Evolutionary conservation across 2,888 invertebrate species (phyloP), one percentile per base, ranked within the genome.

Genomic region (Caenorhabditis drosophilae): DNA sequence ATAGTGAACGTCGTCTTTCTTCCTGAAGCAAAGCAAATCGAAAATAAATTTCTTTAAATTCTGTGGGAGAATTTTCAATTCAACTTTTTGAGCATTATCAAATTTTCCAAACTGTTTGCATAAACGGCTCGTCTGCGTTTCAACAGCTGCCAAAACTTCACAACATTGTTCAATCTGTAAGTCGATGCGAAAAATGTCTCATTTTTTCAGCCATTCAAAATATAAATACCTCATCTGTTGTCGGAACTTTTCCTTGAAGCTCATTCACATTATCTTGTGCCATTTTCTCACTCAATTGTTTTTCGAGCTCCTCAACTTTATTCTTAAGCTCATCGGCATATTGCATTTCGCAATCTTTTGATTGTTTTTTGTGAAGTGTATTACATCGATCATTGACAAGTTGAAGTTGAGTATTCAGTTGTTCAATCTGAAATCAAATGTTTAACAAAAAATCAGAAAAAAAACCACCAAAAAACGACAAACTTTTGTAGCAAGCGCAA

Each of bases 401-500:
- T 20, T 72, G 64, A 35, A 83, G 66, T 55, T 82, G 82, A 25
- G 69, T 73, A 48, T 73, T 74, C 49, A 83, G 67, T 36, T 81
- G 70, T 49, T 83, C 82, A 15, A 81, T 75, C 74, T 75, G 51
- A 16, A 66, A 47, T 7, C 22, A 23, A 2, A 18, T 25, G 1
- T 12, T 41, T 11, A 15, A 4, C 25, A 4, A n/a, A n/a, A 11
- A 7, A 41, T 38, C 41, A n/a, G 25, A 23, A 25, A 51, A 41
- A 22, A 26, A 26, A 22, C 4, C 3, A 22, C 18, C 12, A 20
- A 3, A 22, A 22, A 7, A 22, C 12, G 1, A n/a, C 34, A 15
- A 20, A 78, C 79, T 62, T 80, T 83, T 11, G 80, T 81, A 26
- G 83, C 83, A 61, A 83, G 73, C 1, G 76, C 54, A 20, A 83